Base-by-base conservation (phyloP, 2,888 invertebrate species). In the Rhingia rostrata region DNA sequence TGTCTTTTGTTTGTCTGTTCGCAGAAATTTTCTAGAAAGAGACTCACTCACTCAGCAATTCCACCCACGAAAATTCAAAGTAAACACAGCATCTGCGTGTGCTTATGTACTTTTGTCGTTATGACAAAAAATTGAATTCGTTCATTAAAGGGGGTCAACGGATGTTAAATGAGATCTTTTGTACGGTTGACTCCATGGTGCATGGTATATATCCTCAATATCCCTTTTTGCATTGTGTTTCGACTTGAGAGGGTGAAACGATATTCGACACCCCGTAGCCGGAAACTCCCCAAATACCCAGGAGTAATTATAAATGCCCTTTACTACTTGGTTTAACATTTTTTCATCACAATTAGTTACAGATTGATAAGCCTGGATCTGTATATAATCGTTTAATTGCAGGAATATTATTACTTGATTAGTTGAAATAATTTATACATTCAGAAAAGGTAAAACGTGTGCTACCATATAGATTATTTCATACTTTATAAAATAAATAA, bases 221-320 rank as follows among this genome's bases (percentile, higher is more conserved):
- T 56, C 64, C 66, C 66, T 58, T 66, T n/a, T 14, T 37, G 9
- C 22, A 22, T 22, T 22, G 43, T 22, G 22, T 12, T 32, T n/a
- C 49, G 22, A 6, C 49, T 56, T 30, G 5, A 4, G 32, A 30
- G 74, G 51, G 66, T 58, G 58, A 54, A 37, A 14, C 37, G 7
- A 49, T 32, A 5, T 22, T 22, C 22, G 22, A 22, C 43, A 67
- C 6, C 5, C 37, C 12, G 14, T 4, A 45, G 32, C 10, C 7
- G 35, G 37, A 63, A 47, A 72, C 56, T 79, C 78, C 63, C 78
- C 33, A 70, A 41, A 79, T 70, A 79, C 70, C 70, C 78, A 64
- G 64, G 64, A 64, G 78, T 79, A 79, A 79, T 79, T 79, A 79
- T 79, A 79, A 79, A 79, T 69, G 69, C 69, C 47, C 54, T 63